Percentiles rank a stretch among this genome's conserved stretches.
These are phyloP conservation scores for Pelvicachromis taeniatus DNA, from an alignment of 2,113 vertebrate genomes.

Conservation along the genomic window DNA sequence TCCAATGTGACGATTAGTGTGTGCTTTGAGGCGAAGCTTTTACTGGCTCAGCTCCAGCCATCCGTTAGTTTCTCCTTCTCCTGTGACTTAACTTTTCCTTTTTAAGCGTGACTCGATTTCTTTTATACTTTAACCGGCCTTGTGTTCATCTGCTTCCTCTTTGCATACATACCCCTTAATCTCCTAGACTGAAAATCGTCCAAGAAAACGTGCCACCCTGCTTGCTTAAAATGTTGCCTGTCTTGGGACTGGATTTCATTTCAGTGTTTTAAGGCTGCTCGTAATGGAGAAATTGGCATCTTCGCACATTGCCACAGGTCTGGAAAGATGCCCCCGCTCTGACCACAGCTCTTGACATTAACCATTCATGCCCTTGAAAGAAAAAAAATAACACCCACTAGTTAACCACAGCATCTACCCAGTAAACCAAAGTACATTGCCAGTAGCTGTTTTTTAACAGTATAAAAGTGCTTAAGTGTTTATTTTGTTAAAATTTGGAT, in stretches of 20 bases:
- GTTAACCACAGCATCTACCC: neutral
- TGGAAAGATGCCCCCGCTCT: slow-evolving; percentile 22
- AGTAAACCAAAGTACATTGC: neutral
- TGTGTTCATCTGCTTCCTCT: neutral
- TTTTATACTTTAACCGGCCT: neutral
- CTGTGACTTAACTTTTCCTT: neutral
- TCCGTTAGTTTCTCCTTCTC: neutral
- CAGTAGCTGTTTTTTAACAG: slow-evolving; percentile 6
- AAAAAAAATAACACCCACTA: neutral
- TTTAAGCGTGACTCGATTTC: neutral
- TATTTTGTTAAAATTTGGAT: neutral
- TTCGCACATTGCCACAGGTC: slow-evolving; percentile 20
- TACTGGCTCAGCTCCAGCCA: neutral
- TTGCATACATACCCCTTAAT: neutral
- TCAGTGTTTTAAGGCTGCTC: slow-evolving; percentile 3
- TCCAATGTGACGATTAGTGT: neutral
- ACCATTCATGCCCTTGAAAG: neutral
- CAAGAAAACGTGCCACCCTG: neutral
- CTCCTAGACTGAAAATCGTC: neutral
- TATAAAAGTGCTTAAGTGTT: neutral
- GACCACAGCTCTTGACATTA: slow-evolving; percentile 15
- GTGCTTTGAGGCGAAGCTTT: neutral
- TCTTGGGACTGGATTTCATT: slow-evolving; percentile 18
- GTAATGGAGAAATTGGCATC: slow-evolving; percentile 32
- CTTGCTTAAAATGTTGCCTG: neutral